These are phyloP conservation scores for Ophion obscuratus DNA, from an alignment of 2,888 invertebrate genomes.

Conservation along the genomic window DNA sequence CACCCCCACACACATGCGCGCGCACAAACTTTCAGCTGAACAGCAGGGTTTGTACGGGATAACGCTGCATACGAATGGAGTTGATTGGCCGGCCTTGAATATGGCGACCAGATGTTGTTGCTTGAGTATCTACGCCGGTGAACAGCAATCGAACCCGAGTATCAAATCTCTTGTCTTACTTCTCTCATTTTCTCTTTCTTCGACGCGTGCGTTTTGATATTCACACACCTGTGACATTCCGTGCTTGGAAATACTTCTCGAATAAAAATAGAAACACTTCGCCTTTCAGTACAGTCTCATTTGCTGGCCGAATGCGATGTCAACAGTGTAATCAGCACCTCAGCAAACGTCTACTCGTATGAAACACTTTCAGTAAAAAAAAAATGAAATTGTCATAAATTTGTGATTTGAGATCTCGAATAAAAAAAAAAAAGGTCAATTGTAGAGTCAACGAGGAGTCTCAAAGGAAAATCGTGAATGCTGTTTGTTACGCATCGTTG, in stretches of 20 bases:
- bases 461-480: too few relatives aligned
- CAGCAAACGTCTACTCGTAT: too few relatives aligned
- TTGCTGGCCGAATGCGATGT: too few relatives aligned
- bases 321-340: too few relatives aligned
- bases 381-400: too few relatives aligned
- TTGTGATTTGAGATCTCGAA: too few relatives aligned
- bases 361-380: too few relatives aligned
- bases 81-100: slow-evolving; percentile 83
- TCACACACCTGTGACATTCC: slow-evolving; percentile 12
- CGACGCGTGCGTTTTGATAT: slow-evolving; percentile 28
- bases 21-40: neutral
- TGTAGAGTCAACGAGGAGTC: too few relatives aligned
- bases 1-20: neutral
- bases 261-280: neutral
- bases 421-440: too few relatives aligned
- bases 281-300: too few relatives aligned
- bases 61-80: slow-evolving; percentile 63
- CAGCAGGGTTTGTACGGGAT: slow-evolving; percentile 9
- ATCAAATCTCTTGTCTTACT: slow-evolving; percentile 15
- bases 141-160: slow-evolving; percentile 49
- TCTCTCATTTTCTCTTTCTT: neutral
- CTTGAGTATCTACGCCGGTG: slow-evolving; percentile 48
- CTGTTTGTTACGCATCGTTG: neutral
- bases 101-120: slow-evolving; percentile 76
- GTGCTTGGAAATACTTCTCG: slow-evolving; percentile 18